phyloP scores from a whole-genome alignment of 2,888 invertebrate species.

The Agrotis clavis region DNA sequence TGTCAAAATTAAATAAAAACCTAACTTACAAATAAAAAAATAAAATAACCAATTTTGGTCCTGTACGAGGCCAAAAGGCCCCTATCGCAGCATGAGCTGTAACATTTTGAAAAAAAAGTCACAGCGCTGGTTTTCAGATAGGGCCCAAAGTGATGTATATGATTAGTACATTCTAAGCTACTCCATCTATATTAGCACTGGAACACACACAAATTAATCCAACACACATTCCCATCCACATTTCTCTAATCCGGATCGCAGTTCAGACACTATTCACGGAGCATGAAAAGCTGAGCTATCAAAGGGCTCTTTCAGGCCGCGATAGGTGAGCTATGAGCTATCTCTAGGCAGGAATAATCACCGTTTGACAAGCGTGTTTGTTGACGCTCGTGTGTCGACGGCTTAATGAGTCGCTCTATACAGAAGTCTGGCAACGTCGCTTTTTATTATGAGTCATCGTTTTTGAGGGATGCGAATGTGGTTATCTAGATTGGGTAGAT shows the following conservation, averaged over 20 bases:
- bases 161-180: too few relatives aligned
- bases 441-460: conserved; percentile 18
- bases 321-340: conserved; percentile 63
- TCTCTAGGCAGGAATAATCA: conserved; percentile 61
- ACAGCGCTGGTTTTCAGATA: too few relatives aligned
- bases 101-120: too few relatives aligned
- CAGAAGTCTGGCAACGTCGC: conserved; percentile 31
- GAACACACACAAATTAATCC: not conserved
- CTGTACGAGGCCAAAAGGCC: too few relatives aligned
- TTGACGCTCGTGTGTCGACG: conserved; percentile 48
- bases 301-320: conserved; percentile 64
- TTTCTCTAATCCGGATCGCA: conserved; percentile 17
- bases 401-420: conserved; percentile 55
- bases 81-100: too few relatives aligned
- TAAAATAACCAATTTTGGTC: too few relatives aligned
- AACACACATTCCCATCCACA: conserved; percentile 43
- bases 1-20: too few relatives aligned
- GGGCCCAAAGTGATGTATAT: too few relatives aligned
- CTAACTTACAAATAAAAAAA: too few relatives aligned
- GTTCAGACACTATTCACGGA: conserved; percentile 67
- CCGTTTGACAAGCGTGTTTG: conserved; percentile 65
- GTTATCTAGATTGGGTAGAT: conserved; percentile 3
- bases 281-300: conserved; percentile 63
- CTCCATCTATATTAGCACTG: too few relatives aligned
- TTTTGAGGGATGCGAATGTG: conserved; percentile 12